Conservation (phyloP, 2,797 vertebrate species). For the Choloepus didactylus region DNA sequence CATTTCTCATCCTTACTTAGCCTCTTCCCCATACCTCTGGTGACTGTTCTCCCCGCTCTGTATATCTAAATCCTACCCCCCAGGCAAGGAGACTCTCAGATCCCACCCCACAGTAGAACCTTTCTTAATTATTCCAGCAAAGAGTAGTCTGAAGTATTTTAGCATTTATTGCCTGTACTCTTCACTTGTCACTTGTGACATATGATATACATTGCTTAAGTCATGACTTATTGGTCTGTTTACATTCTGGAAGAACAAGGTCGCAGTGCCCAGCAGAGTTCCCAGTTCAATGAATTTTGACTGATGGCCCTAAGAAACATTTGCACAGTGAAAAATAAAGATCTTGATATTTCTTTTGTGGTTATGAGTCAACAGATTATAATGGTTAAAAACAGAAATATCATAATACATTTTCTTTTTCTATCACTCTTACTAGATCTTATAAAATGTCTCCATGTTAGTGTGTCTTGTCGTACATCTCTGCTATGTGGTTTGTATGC, state of each 20-base stretch:
- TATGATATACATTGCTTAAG: neutral
- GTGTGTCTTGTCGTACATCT: neutral
- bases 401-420: neutral
- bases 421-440: neutral
- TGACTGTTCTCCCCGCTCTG: neutral
- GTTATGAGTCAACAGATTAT: constrained; percentile 22
- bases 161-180: neutral
- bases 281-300: neutral
- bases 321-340: neutral
- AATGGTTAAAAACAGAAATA: constrained; percentile 1
- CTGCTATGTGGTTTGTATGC: neutral
- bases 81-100: neutral
- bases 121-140: neutral
- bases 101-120: neutral
- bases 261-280: neutral
- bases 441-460: neutral
- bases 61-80: neutral
- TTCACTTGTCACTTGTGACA: neutral
- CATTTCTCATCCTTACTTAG: neutral
- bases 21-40: neutral
- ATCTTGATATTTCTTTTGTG: neutral
- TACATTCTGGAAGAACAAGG: neutral
- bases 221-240: neutral
- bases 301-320: neutral
- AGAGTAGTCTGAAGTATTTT: neutral